These are phyloP conservation scores for Enteromius treurensis DNA, from an alignment of 2,797 vertebrate species.

Conservation along the genomic window DNA sequence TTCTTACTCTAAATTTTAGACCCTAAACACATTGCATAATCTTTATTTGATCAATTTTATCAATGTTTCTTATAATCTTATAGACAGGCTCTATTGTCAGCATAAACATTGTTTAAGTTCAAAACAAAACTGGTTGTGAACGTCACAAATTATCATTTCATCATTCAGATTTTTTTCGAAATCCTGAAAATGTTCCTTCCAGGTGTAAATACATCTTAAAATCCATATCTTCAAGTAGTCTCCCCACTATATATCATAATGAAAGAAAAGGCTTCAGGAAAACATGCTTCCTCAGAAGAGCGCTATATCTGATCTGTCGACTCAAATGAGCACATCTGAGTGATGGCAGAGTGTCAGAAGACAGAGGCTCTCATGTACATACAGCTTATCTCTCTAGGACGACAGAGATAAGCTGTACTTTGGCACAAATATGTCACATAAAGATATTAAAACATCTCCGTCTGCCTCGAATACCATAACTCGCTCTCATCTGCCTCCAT, in stretches of 20 bases:
- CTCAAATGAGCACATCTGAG: conserved; percentile 37
- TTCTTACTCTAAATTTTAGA: background rate
- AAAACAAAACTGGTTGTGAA: background rate
- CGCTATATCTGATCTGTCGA: conserved; percentile 1
- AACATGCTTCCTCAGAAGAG: conserved; percentile 1
- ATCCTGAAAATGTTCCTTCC: background rate
- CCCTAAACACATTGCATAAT: background rate
- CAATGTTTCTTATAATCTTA: background rate
- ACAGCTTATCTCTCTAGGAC: conserved; percentile 42
- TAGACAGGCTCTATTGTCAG: background rate
- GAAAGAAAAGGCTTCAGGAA: background rate
- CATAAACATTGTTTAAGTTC: background rate
- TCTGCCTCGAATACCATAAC: conserved; percentile 38
- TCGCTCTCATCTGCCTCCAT: conserved; percentile 48
- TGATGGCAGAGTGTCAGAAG: conserved; percentile 20
- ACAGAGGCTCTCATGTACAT: conserved; percentile 8
- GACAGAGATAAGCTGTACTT: conserved; percentile 37
- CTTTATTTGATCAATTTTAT: background rate
- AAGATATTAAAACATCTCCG: conserved; percentile 38
- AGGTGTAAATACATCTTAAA: background rate
- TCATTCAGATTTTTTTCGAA: background rate
- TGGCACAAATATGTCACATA: conserved; percentile 45
- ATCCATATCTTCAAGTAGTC: background rate
- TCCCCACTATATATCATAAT: background rate
- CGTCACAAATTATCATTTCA: background rate